Evolutionary conservation across 2,113 vertebrate genomes (phyloP).

Genomic region (Ciconia maguari): DNA sequence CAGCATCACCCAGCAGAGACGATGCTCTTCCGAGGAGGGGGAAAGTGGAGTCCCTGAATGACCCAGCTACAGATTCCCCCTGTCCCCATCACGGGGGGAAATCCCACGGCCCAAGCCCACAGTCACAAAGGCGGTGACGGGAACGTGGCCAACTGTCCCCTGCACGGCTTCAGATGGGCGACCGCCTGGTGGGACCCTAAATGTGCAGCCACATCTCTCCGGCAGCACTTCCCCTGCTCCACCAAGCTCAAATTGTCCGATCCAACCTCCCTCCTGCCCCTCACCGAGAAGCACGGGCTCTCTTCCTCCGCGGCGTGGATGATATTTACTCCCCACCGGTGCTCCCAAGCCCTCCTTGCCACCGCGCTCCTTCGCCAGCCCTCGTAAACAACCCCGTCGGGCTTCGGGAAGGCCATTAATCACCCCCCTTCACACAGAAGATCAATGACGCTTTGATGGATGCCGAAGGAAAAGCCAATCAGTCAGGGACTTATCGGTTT

Average conservation of each 20-base stretch:
- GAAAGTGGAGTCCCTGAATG: background rate
- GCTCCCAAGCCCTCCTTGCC: background rate
- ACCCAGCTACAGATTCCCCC: background rate
- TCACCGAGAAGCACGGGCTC: fast-evolving
- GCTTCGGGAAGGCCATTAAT: conserved; percentile 52
- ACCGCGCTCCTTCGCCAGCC: background rate
- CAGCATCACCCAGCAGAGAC: background rate
- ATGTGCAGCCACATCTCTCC: fast-evolving
- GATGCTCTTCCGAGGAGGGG: background rate
- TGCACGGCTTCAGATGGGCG: fast-evolving
- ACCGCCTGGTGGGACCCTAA: background rate
- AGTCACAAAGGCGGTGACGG: fast-evolving
- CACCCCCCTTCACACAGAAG: conserved; percentile 36
- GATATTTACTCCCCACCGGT: background rate
- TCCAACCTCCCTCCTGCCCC: background rate
- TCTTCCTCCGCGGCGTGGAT: background rate
- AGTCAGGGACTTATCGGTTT: conserved; percentile 73
- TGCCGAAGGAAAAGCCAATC: conserved; percentile 67
- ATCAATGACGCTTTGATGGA: conserved; percentile 73
- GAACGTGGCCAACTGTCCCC: fast-evolving
- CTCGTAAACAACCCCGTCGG: conserved; percentile 44
- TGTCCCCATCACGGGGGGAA: background rate
- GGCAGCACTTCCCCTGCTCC: background rate
- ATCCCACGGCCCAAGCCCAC: background rate
- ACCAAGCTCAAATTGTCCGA: fast-evolving